Evolutionary conservation across 2,888 invertebrate species (phyloP), one percentile per base, ranked within the genome.

Genomic region (Netelia inedita): DNA sequence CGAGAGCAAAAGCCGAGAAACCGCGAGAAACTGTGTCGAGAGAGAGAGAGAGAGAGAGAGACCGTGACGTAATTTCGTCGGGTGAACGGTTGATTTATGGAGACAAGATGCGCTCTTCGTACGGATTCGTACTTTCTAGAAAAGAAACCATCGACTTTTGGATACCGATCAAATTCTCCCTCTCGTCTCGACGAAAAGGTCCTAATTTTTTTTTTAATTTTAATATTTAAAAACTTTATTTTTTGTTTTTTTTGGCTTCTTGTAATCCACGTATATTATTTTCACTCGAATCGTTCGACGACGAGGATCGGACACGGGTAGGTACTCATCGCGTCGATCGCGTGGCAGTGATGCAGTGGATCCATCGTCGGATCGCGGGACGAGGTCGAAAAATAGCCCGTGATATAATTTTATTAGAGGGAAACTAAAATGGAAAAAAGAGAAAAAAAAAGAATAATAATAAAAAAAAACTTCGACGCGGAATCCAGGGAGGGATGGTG

Each of bases 311-410:
- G 53, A 74, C 53, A 57, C 63, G 53, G 50, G 72, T 35, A 8
- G 55, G 63, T 43, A 72, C 76, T 84, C 75, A 6, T 74, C 83
- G 61, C 55, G 79, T 61, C 73, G 72, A 72, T 72, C 50, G 35
- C 8, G 71, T 72, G 66, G 75, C 74, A 68, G 59, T 63, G 78
- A 78, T 76, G 57, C 73, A 73, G 63, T 78, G 81, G 69, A 69
- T 65, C 61, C 63, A 63, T 73, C 46, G 72, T 59, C 66, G 57
- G 28, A 65, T 81, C 80, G 73, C 68, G n/a, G 71, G 35, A 59
- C 71, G 69, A 53, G 71, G 69, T 81, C 71, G 74, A 85, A 85
- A 79, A 85, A 81, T 85, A 79, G 65, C 76, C 69, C 35, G 35
- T 35, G 35, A 35, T 35, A 35, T 35, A 35, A 35, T 35, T 35